Conservation (phyloP, 30 jellyfish, hydroid and myxozoan species). For the Aurelia sp. region DNA sequence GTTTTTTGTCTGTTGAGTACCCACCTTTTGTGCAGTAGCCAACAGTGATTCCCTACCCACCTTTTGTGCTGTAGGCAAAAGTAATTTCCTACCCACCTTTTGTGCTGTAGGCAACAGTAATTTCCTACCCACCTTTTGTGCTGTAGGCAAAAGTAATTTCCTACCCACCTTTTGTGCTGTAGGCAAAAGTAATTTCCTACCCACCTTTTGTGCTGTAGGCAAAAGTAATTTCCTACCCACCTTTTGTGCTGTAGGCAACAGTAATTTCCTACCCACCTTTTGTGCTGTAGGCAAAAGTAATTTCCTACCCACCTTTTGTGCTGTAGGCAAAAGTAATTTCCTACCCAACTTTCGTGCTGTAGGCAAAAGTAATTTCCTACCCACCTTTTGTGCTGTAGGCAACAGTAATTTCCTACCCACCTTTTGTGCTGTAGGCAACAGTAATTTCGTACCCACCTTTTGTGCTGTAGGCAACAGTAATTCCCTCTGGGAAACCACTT, state of each 20-base stretch:
- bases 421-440: constrained; percentile 39
- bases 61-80: constrained; percentile 37
- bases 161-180: constrained; percentile 44
- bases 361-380: constrained; percentile 28
- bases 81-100: constrained; percentile 32
- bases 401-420: constrained; percentile 24
- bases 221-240: constrained; percentile 21
- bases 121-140: constrained; percentile 31
- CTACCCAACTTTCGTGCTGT: constrained; percentile 43
- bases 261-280: constrained; percentile 32
- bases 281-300: constrained; percentile 37
- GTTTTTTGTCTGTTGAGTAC: too few species aligned
- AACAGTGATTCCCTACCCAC: constrained; percentile 27
- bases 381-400: constrained; percentile 47
- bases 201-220: constrained; percentile 47
- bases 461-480: constrained; percentile 38
- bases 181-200: constrained; percentile 28
- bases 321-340: constrained; percentile 41
- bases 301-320: constrained; percentile 31
- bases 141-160: constrained; percentile 41
- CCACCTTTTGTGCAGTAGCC: constrained; percentile 43
- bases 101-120: constrained; percentile 38
- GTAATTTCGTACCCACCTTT: constrained; percentile 16
- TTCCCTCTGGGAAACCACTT: constrained; percentile 55
- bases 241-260: constrained; percentile 39